These are phyloP conservation scores for Epizoanthus ramosus DNA, from an alignment of 92 coral and sea anemone species.

Conservation along the genomic window DNA sequence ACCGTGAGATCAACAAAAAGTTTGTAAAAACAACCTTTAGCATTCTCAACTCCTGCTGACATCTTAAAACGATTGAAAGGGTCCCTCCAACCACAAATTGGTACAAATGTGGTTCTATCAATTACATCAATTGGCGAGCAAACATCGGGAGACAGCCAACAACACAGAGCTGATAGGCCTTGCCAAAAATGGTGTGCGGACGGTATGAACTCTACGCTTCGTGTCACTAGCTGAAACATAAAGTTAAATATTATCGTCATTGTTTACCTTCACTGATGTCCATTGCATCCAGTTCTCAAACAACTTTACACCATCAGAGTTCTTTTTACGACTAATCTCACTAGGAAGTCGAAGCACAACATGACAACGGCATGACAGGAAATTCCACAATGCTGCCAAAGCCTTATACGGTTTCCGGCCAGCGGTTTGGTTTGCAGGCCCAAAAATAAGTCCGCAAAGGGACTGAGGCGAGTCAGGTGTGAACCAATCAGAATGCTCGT, in stretches of 20 bases:
- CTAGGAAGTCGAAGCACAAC: background rate
- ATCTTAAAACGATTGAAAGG: constrained; percentile 11
- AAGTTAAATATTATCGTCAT: background rate
- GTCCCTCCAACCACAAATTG: constrained; percentile 32
- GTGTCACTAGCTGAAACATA: constrained; percentile 24
- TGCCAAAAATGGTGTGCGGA: constrained; percentile 39
- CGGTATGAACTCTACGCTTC: background rate
- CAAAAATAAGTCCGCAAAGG: constrained; percentile 2
- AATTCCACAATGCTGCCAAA: constrained; percentile 24
- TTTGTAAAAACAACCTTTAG: background rate
- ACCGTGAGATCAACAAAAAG: background rate
- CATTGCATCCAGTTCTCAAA: constrained; percentile 6
- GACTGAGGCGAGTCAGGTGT: constrained; percentile 20
- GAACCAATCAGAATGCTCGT: constrained; percentile 53
- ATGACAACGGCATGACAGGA: constrained; percentile 38
- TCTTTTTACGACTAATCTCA: background rate
- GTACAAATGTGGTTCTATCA: constrained; percentile 15
- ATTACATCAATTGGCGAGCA: constrained; percentile 7
- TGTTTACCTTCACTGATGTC: constrained; percentile 38
- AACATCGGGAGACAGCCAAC: constrained; percentile 30
- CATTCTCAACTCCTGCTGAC: constrained; percentile 28
- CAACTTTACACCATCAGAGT: constrained; percentile 4
- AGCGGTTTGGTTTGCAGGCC: constrained; percentile 6
- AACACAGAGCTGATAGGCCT: constrained; percentile 31
- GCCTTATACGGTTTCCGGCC: constrained; percentile 23